Evolutionary conservation across 2,113 vertebrate species (phyloP).

Genomic region (Bagarius yarrelli): DNA sequence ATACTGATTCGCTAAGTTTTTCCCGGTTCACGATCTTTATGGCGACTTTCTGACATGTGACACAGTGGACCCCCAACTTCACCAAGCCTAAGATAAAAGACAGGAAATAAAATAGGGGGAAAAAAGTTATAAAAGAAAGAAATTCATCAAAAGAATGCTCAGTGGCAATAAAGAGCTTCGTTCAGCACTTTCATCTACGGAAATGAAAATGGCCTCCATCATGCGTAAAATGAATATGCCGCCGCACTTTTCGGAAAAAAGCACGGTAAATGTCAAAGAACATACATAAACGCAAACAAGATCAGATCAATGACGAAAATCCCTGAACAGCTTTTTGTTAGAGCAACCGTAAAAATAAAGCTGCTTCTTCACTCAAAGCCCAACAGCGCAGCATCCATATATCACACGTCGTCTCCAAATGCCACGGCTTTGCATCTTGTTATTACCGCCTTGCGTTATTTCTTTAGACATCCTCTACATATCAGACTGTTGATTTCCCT

Average conservation of each 20-base stretch:
- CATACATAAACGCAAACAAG: conserved; percentile 53
- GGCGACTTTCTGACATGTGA: conserved; percentile 98
- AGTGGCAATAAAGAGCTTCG: conserved; percentile 37
- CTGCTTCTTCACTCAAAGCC: conserved; percentile 31
- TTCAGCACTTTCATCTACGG: conserved; percentile 37
- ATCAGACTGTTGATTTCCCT: conserved; percentile 52
- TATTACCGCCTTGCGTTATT: conserved; percentile 33
- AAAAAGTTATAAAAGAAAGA: conserved; percentile 37
- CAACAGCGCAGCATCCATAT: conserved; percentile 33
- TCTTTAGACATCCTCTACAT: conserved; percentile 38
- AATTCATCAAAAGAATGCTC: conserved; percentile 34
- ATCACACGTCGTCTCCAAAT: conserved; percentile 46
- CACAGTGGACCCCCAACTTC: conserved; percentile 96
- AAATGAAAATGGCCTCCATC: conserved; percentile 39
- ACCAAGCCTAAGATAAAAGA: conserved; percentile 80
- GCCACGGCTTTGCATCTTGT: conserved; percentile 46
- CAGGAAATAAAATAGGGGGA: conserved; percentile 11
- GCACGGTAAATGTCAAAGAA: conserved; percentile 51
- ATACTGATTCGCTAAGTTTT: conserved; percentile 97
- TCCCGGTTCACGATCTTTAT: conserved; percentile 99
- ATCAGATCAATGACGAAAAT: conserved; percentile 42
- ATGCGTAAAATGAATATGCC: conserved; percentile 47
- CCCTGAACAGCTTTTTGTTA: conserved; percentile 44
- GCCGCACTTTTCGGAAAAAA: conserved; percentile 38
- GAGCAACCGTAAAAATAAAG: conserved; percentile 39